These are phyloP conservation scores for Paramormyrops hopkinsi DNA, from an alignment of 2,797 vertebrate genomes.

Conservation along the genomic window DNA sequence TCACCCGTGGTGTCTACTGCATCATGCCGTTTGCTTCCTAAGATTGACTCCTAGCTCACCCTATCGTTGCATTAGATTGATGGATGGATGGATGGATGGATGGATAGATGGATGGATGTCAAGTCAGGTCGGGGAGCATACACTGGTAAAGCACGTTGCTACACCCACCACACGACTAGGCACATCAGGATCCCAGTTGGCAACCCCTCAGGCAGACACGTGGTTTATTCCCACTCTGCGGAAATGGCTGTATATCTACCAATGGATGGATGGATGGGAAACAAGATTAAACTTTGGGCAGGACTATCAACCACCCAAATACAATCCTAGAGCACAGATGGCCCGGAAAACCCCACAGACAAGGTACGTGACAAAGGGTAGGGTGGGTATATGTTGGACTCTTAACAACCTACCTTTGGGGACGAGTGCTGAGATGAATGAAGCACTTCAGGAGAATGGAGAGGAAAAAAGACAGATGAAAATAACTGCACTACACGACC, in stretches of 20 bases:
- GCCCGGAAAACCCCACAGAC: background rate
- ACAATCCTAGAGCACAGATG: background rate
- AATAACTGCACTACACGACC: background rate
- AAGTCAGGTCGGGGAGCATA: background rate
- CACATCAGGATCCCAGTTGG: background rate
- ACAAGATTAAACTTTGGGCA: background rate
- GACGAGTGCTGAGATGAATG: background rate
- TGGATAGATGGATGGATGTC: background rate
- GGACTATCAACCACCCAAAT: background rate
- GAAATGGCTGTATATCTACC: background rate
- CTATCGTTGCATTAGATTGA: background rate
- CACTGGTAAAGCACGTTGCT: background rate
- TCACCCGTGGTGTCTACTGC: background rate
- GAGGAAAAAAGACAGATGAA: conserved; percentile 11
- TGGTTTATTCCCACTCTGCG: background rate
- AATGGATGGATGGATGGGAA: background rate
- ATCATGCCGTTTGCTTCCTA: background rate
- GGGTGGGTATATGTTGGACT: background rate
- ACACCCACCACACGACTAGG: background rate
- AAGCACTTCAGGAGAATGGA: background rate
- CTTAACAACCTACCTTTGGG: background rate
- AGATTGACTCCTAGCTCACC: background rate
- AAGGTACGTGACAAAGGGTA: background rate
- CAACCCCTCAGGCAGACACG: background rate
- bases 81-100: background rate